Conservation (phyloP, 2,888 invertebrate genomes). For the Bruchidius siliquastri region DNA sequence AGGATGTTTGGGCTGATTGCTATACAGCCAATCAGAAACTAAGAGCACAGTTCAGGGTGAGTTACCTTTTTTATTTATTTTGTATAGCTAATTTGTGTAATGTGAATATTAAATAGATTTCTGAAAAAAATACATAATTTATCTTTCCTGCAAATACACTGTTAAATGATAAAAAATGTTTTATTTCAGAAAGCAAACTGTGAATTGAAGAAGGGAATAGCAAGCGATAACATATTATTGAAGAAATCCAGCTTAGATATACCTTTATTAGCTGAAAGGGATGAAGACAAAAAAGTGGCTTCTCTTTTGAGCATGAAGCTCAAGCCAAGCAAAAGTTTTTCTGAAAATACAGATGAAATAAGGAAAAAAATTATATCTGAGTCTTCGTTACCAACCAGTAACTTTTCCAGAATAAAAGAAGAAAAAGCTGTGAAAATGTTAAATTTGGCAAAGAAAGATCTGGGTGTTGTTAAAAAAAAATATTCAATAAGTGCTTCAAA, state of each 20-base stretch:
- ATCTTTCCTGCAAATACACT: too few relatives aligned
- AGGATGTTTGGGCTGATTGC: constrained; percentile 84
- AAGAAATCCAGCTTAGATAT: constrained; percentile 75
- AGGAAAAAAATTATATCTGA: constrained; percentile 39
- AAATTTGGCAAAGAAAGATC: constrained; percentile 23
- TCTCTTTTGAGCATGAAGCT: constrained; percentile 66
- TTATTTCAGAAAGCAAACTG: constrained; percentile 63
- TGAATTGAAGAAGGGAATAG: constrained; percentile 64
- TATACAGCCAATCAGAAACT: constrained; percentile 85
- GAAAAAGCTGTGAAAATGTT: constrained; percentile 38
- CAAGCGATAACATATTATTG: constrained; percentile 68
- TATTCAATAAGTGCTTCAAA: constrained; percentile 2
- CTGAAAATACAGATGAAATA: constrained; percentile 48
- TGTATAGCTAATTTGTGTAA: constrained; percentile 8
- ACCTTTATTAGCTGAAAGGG: constrained; percentile 69
- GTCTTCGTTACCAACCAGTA: constrained; percentile 39
- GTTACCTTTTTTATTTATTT: constrained; percentile 20
- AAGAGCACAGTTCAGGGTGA: constrained; percentile 80
- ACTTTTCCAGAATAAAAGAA: constrained; percentile 39
- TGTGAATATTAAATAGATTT: not conserved
- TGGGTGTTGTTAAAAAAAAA: constrained; percentile 30
- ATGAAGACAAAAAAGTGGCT: constrained; percentile 77
- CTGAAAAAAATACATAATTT: too few relatives aligned
- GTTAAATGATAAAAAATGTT: too few relatives aligned
- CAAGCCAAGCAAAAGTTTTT: constrained; percentile 57